Evolutionary conservation across 2,113 vertebrate species (phyloP).

Genomic region (Globicephala melas): DNA sequence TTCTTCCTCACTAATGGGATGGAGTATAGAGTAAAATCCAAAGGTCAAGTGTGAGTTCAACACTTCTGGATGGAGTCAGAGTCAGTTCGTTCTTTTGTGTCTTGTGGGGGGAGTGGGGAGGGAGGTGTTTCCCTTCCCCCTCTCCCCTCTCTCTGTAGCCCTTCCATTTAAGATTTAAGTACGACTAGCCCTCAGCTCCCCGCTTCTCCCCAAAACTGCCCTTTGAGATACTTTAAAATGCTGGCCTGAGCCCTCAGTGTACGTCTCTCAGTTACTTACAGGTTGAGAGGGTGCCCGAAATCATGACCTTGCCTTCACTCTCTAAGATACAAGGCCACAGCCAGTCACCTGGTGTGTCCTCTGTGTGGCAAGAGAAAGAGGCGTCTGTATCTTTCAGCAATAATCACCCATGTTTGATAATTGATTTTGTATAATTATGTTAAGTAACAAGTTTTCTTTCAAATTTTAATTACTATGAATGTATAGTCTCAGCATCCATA

Average conservation of each 20-base stretch:
- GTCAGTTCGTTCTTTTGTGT: background rate
- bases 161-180: slow-evolving; percentile 1
- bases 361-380: background rate
- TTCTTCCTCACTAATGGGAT: background rate
- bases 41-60: background rate
- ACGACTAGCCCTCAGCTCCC: background rate
- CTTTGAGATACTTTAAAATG: background rate
- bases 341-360: background rate
- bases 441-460: slow-evolving; percentile 31
- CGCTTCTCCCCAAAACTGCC: background rate
- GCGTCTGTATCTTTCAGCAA: background rate
- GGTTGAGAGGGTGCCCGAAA: background rate
- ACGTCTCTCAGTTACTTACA: background rate
- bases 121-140: background rate
- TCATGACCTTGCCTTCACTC: background rate
- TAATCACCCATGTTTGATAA: background rate
- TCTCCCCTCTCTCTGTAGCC: background rate
- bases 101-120: too few species aligned
- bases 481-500: background rate
- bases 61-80: background rate
- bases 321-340: background rate
- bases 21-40: background rate
- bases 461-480: slow-evolving; percentile 17
- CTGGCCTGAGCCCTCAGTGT: background rate
- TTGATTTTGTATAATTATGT: slow-evolving; percentile 32